Conservation (phyloP, 1,140 invertebrate species). For the Parapsyche elsis region DNA sequence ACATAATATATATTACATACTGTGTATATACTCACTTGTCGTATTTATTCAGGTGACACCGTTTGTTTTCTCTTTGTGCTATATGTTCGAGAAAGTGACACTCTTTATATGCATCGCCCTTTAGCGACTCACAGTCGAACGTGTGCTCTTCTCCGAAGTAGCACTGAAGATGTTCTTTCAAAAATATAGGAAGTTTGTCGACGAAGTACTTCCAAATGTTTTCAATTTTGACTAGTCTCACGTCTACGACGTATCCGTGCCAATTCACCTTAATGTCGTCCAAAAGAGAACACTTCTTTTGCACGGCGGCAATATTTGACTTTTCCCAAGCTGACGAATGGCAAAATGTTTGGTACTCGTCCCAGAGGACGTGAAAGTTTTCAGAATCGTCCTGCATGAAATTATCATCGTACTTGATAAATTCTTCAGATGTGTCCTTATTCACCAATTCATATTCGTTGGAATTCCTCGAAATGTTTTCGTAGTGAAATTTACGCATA, state of each 20-base stretch:
- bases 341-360: constrained; percentile 78
- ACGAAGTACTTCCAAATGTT: constrained; percentile 72
- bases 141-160: constrained; percentile 74
- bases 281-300: constrained; percentile 76
- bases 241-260: constrained; percentile 78
- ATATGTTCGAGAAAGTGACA: constrained; percentile 69
- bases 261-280: constrained; percentile 75
- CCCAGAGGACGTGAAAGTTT: constrained; percentile 68
- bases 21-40: constrained; percentile 36
- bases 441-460: constrained; percentile 54
- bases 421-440: constrained; percentile 59
- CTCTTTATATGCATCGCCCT: constrained; percentile 63
- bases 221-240: constrained; percentile 70
- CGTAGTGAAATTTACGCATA: constrained; percentile 50
- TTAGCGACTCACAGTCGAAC: constrained; percentile 66
- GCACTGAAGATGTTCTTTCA: constrained; percentile 70
- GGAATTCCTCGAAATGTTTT: constrained; percentile 46
- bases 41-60: constrained; percentile 70
- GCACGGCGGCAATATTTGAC: constrained; percentile 73
- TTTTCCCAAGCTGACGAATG: constrained; percentile 76
- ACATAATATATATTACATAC: too few relatives aligned
- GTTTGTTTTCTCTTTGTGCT: constrained; percentile 66
- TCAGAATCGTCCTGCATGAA: constrained; percentile 50
- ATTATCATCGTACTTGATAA: constrained; percentile 54
- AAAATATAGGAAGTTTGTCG: constrained; percentile 70